A percentile compares a stretch with the other conserved stretches of the same genome.
Evolutionary conservation across 2,113 vertebrate genomes (phyloP).

Genomic region (Tetraodon nigroviridis): DNA sequence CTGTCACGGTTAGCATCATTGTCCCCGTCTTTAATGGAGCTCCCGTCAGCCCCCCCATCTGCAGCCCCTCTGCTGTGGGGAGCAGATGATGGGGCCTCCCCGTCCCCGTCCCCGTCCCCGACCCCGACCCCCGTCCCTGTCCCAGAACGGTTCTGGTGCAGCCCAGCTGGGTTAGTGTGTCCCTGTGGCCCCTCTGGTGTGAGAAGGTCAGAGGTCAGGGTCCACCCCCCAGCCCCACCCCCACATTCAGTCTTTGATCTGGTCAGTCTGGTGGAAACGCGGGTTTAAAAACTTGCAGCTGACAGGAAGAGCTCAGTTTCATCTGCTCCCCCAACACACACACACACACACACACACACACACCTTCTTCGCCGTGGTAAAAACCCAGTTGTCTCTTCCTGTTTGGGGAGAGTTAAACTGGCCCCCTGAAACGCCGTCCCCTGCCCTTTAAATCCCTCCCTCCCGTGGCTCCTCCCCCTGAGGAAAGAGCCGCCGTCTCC

Average conservation of each 20-base stretch:
- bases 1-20: conserved; percentile 67
- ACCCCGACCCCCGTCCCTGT: too few relatives aligned
- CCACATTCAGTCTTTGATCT: too few relatives aligned
- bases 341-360: too few relatives aligned
- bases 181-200: conserved; percentile 58
- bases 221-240: conserved; percentile 9
- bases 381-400: too few relatives aligned
- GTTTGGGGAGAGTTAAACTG: too few relatives aligned
- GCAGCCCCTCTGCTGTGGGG: conserved; percentile 53
- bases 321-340: neutral
- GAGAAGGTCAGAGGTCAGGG: conserved; percentile 68
- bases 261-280: too few relatives aligned
- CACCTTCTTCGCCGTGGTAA: neutral
- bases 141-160: too few relatives aligned
- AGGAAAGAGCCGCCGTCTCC: conserved; percentile 54
- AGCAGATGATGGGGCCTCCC: conserved; percentile 74
- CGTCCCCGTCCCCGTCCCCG: too few relatives aligned
- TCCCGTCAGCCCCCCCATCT: conserved; percentile 53
- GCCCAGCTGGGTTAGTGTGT: neutral
- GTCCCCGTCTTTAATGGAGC: conserved; percentile 63
- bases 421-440: too few relatives aligned
- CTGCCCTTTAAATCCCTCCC: neutral
- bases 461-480: conserved; percentile 20
- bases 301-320: too few relatives aligned
- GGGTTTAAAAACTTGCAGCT: too few relatives aligned